Evolutionary conservation across 2,797 vertebrate genomes (phyloP), one percentile per base, ranked within the genome.

Genomic region (Merluccius polli): DNA sequence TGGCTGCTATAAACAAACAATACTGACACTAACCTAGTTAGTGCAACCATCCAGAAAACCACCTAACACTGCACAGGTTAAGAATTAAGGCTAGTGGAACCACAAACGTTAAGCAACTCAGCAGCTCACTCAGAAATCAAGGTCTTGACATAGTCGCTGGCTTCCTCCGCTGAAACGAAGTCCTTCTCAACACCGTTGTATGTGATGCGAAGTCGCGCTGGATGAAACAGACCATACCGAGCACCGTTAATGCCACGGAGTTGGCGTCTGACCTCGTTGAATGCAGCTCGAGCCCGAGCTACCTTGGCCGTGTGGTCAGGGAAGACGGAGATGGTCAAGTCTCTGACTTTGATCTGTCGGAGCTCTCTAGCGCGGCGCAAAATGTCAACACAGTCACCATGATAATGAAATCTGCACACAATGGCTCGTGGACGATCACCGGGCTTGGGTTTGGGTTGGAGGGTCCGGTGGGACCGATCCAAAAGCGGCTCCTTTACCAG

Each of bases 381-480:
- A 33, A 83, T 80, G 52, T 83, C 77, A 2, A 41, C 69, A 76
- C 76, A 78, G 35, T 83, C 78, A 68, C 16, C 30, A 38, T 83
- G 2, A 13, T 82, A 81, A 16, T 81, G 79, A n/a, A 83, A 68
- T 41, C 74, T 77, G 70, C n/a, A 44, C 18, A 87, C 78, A 71
- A 80, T 81, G 27, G 52, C 74, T 18, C 59, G 30, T 38, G 79
- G 79, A 4, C 29, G 67, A 6, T 81, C 78, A 44, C 73, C 68
- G 0, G 77, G 79, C 18, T 81, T 79, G 9, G 79, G 82, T n/a
- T 74, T 80, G 0, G 79, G 77, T 70, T 85, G 82, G 1, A 82
- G 74, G 30, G 74, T 81, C 13, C 71, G 27, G 31, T 83, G 80
- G 15, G 75, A 71, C 13, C 52, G 30, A 30, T 82, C 82, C 79